phyloP scores from a whole-genome alignment of 2,888 invertebrate genomes.

The Marronus borbonicus region DNA sequence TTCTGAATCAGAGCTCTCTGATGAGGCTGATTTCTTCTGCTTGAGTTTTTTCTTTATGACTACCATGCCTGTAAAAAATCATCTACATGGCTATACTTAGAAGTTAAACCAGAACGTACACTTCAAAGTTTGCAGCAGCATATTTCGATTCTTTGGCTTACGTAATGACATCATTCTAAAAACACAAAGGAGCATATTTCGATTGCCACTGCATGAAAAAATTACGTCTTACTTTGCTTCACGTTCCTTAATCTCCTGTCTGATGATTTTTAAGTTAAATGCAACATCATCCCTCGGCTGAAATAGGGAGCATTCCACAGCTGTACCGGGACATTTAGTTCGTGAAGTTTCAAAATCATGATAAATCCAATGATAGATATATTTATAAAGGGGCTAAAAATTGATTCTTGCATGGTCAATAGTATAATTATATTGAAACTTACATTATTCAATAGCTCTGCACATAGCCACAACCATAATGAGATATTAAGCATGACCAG shows the following conservation, averaged over 20 bases:
- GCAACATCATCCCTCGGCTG: slow-evolving; percentile 59
- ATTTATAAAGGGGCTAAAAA: slow-evolving; percentile 58
- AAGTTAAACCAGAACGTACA: slow-evolving; percentile 53
- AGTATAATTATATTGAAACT: slow-evolving; percentile 43
- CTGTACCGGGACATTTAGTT: slow-evolving; percentile 56
- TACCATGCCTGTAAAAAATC: slow-evolving; percentile 57
- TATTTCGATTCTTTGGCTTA: slow-evolving; percentile 58
- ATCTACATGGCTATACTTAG: not conserved
- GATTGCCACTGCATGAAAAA: not conserved
- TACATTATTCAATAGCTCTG: slow-evolving; percentile 55
- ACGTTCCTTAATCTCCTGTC: slow-evolving; percentile 59
- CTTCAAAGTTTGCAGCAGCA: slow-evolving; percentile 61
- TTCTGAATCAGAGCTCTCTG: slow-evolving; percentile 55
- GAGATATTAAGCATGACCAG: slow-evolving; percentile 51
- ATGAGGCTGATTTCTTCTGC: slow-evolving; percentile 52
- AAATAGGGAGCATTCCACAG: slow-evolving; percentile 60
- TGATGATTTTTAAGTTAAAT: slow-evolving; percentile 58
- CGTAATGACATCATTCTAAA: slow-evolving; percentile 57
- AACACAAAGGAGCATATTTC: not conserved
- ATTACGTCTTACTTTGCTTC: slow-evolving; percentile 55
- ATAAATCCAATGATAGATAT: slow-evolving; percentile 59
- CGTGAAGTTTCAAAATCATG: slow-evolving; percentile 52
- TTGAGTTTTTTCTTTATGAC: slow-evolving; percentile 59
- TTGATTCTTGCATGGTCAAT: not conserved
- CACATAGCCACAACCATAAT: slow-evolving; percentile 56